Evolutionary conservation across 2,113 vertebrate genomes (phyloP).

Genomic region (Ceyx melanurus): DNA sequence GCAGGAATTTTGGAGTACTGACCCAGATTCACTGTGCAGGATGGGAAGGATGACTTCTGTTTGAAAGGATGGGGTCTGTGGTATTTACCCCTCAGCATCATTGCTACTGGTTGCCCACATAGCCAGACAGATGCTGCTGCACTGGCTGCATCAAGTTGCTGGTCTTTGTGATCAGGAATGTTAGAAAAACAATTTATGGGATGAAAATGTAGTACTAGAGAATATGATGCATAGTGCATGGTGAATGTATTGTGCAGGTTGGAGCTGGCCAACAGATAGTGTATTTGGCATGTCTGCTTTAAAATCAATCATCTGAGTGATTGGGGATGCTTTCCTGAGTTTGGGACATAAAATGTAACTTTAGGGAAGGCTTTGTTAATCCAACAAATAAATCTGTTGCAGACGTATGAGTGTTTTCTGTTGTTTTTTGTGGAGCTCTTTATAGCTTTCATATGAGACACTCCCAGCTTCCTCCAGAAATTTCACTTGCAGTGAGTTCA

Average conservation of each 20-base stretch:
- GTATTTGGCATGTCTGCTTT: not conserved
- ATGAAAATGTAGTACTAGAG: not conserved
- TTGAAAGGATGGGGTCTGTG: not conserved
- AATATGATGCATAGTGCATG: not conserved
- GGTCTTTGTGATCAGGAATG: not conserved
- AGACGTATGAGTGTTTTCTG: conserved; percentile 8
- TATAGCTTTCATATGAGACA: conserved; percentile 61
- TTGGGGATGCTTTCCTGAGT: not conserved
- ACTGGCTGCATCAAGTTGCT: not conserved
- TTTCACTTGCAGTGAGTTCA: conserved; percentile 43
- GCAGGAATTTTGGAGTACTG: not conserved
- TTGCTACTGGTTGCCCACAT: not conserved
- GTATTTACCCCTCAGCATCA: not conserved
- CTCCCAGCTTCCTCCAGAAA: conserved; percentile 47
- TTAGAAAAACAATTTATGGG: not conserved
- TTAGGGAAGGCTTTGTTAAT: not conserved
- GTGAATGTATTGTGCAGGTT: not conserved
- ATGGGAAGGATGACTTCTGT: not conserved
- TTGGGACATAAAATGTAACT: not conserved
- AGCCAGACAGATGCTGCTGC: not conserved
- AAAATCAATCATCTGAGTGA: not conserved
- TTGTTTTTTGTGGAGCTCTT: conserved; percentile 25
- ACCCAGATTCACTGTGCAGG: not conserved
- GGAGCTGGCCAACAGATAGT: not conserved
- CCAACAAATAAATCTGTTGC: conserved; percentile 52